Evolutionary conservation across 2,888 invertebrate species (phyloP).

Genomic region (Nycteola revayana): DNA sequence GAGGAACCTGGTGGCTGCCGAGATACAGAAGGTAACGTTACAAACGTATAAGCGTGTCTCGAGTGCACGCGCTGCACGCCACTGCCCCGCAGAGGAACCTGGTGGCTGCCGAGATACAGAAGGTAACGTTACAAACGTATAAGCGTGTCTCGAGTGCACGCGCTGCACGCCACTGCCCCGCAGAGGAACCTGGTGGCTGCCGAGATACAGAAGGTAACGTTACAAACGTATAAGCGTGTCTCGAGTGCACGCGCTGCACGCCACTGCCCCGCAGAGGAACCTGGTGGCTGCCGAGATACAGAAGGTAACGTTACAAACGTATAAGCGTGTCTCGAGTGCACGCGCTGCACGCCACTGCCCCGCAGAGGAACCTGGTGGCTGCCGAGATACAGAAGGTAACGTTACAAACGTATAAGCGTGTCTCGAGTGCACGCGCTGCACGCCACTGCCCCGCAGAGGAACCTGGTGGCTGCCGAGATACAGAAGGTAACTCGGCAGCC

Average conservation of each 20-base stretch:
- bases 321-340: slow-evolving; percentile 70
- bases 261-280: slow-evolving; percentile 64
- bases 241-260: slow-evolving; percentile 67
- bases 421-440: slow-evolving; percentile 68
- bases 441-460: slow-evolving; percentile 66
- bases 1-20: slow-evolving; percentile 55
- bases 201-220: slow-evolving; percentile 71
- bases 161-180: slow-evolving; percentile 66
- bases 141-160: slow-evolving; percentile 68
- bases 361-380: slow-evolving; percentile 64
- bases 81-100: slow-evolving; percentile 66
- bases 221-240: slow-evolving; percentile 70
- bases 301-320: slow-evolving; percentile 65
- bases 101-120: slow-evolving; percentile 66
- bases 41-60: slow-evolving; percentile 68
- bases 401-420: slow-evolving; percentile 67
- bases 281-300: slow-evolving; percentile 68
- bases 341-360: slow-evolving; percentile 66
- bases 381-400: slow-evolving; percentile 68
- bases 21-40: slow-evolving; percentile 72
- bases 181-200: slow-evolving; percentile 60
- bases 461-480: slow-evolving; percentile 63
- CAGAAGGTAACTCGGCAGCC: slow-evolving; percentile 60
- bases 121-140: slow-evolving; percentile 69
- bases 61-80: slow-evolving; percentile 67